Conservation (phyloP, 2,113 vertebrate species). For the Accipiter cooperii region DNA sequence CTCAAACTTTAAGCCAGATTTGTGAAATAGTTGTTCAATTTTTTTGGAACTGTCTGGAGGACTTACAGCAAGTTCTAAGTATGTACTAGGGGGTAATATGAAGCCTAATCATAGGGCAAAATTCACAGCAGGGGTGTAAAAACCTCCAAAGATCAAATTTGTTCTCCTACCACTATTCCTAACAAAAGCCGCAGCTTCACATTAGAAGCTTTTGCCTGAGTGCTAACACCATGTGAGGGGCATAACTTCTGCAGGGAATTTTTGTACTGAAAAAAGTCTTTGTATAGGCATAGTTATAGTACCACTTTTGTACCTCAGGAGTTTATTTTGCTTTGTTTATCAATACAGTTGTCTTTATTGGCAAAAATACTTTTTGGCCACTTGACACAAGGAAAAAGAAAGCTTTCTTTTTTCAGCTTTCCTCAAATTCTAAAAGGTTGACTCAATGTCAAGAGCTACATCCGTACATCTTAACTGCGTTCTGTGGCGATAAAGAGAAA, state of each 20-base stretch:
- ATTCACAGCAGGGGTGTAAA: not conserved
- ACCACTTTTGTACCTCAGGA: not conserved
- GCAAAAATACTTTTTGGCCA: not conserved
- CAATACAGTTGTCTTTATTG: not conserved
- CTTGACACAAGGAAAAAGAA: not conserved
- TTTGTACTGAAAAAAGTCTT: not conserved
- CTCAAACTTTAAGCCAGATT: not conserved
- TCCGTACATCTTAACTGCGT: not conserved
- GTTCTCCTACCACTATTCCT: not conserved
- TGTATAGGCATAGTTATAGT: not conserved
- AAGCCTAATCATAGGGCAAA: not conserved
- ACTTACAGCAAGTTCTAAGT: not conserved
- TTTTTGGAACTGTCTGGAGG: not conserved
- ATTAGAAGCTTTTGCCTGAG: not conserved
- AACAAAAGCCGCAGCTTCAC: not conserved
- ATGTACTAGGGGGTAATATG: not conserved
- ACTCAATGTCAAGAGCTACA: not conserved
- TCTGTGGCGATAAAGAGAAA: not conserved
- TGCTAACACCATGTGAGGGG: not conserved
- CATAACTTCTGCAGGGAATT: not conserved
- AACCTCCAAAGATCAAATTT: not conserved
- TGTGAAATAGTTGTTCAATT: not conserved
- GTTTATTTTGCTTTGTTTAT: not conserved
- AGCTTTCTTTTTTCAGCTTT: not conserved
- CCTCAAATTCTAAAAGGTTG: not conserved